Evolutionary conservation across 2,888 invertebrate species (phyloP).

Genomic region (Tetragonisca angustula): DNA sequence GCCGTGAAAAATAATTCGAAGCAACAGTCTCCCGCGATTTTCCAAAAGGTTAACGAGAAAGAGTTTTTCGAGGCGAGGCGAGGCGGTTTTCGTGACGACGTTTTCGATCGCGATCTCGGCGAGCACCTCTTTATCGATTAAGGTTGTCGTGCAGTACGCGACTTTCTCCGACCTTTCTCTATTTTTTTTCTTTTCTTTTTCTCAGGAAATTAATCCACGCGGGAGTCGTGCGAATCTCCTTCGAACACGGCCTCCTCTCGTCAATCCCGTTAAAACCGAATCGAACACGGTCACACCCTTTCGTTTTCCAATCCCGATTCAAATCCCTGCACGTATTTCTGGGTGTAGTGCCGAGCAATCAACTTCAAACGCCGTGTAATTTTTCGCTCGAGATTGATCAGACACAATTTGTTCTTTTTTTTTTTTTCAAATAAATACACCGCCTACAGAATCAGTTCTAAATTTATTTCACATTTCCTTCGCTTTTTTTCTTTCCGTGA

Average conservation of each 20-base stretch:
- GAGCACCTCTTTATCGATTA: constrained; percentile 67
- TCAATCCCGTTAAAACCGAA: constrained; percentile 43
- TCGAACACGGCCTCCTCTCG: constrained; percentile 9
- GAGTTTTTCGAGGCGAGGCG: constrained; percentile 18
- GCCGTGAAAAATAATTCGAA: not conserved
- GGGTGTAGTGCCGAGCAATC: not conserved
- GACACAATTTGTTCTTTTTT: not conserved
- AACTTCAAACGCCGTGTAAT: not conserved
- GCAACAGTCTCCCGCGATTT: constrained; percentile 17
- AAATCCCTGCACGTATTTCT: not conserved
- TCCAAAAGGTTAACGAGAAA: constrained; percentile 18
- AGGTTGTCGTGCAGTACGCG: constrained; percentile 53
- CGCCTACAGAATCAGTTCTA: not conserved
- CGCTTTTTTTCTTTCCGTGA: no score
- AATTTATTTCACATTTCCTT: no score
- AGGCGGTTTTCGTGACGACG: constrained; percentile 63
- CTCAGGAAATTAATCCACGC: constrained; percentile 65
- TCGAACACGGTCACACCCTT: constrained; percentile 19
- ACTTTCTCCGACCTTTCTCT: not conserved
- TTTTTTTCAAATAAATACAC: not conserved
- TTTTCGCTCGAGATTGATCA: not conserved
- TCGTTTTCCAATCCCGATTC: constrained; percentile 2
- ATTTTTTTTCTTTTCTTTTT: not conserved
- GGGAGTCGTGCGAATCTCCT: constrained; percentile 44
- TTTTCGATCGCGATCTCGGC: constrained; percentile 65